These are phyloP conservation scores for rabbit (Oryctolagus cuniculus) DNA, from an alignment of 2,113 vertebrate species.

Conservation along the genomic window mOryCun1.1 NC_091440.1:92830501-92831000, in stretches of 20 bases:
- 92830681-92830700: background rate
- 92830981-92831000: background rate
- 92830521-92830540: background rate
- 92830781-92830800: background rate
- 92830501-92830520: background rate
- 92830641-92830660: too few relatives aligned
- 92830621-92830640: background rate
- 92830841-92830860: background rate
- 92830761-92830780: background rate
- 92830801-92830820: background rate
- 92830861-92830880: background rate
- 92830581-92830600: background rate
- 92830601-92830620: background rate
- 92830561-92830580: background rate
- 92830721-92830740: background rate
- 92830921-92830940: background rate
- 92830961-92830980: background rate
- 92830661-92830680: rapidly evolving
- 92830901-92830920: background rate
- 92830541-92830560: too few relatives aligned
- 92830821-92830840: background rate
- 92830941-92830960: background rate
- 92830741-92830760: background rate
- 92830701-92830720: background rate
- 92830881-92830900: background rate